Conservation (phyloP, 2,888 invertebrate genomes). For the Chrysolina americana region DNA sequence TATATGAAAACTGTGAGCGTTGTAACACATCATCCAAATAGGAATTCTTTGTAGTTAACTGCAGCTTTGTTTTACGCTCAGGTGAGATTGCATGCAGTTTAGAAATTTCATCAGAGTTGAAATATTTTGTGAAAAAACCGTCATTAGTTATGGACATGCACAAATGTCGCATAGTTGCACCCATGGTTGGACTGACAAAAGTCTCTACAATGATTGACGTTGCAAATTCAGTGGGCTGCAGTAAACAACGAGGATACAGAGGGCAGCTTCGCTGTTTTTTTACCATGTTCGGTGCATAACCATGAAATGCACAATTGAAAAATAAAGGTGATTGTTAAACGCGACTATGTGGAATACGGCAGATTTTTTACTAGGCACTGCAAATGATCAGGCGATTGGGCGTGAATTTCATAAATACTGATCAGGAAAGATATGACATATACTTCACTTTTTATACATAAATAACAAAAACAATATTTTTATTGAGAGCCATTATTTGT, state of each 20-base stretch:
- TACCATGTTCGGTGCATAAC: background rate
- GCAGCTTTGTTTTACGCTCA: conserved; percentile 42
- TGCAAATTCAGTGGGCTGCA: conserved; percentile 7
- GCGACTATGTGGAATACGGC: background rate
- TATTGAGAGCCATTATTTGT: no score
- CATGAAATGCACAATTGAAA: background rate
- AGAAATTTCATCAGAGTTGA: conserved; percentile 26
- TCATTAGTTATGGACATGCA: conserved; percentile 42
- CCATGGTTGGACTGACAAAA: conserved; percentile 37
- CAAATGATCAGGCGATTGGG: background rate
- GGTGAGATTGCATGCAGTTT: conserved; percentile 41
- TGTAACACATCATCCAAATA: conserved; percentile 18
- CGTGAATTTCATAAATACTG: no score
- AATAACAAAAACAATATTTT: no score
- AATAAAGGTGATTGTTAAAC: background rate
- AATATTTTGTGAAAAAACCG: conserved; percentile 38
- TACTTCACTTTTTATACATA: no score
- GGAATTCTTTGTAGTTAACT: conserved; percentile 23
- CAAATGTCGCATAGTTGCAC: conserved; percentile 41
- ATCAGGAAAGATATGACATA: no score
- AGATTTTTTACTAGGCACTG: background rate
- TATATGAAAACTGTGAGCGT: conserved; percentile 7
- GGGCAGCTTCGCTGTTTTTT: background rate
- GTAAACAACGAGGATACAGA: conserved; percentile 2
- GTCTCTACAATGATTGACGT: conserved; percentile 1